A percentile compares a stretch with the other conserved stretches of the same genome.
Evolutionary conservation across 2,797 vertebrate genomes (phyloP).

Genomic region (Danionella dracula): DNA sequence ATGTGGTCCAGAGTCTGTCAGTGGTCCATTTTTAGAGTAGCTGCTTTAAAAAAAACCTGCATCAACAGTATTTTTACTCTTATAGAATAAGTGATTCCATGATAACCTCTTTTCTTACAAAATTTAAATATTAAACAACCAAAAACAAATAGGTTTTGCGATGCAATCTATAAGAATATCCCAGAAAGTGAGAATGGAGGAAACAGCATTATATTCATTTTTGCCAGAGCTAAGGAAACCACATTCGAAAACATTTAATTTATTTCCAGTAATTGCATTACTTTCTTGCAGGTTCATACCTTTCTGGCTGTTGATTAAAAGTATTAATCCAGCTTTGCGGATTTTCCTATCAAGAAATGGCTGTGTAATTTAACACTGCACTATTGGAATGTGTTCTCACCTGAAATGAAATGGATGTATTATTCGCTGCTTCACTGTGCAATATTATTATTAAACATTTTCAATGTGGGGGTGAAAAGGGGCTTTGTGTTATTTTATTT

Average conservation of each 20-base stretch:
- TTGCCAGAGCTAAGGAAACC: conserved; percentile 28
- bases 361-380: conserved; percentile 45
- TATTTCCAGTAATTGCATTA: conserved; percentile 59
- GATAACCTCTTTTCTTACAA: not conserved
- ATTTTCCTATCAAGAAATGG: conserved; percentile 48
- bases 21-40: not conserved
- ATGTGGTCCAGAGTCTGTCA: not conserved
- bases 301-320: conserved; percentile 54
- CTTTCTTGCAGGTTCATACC: conserved; percentile 53
- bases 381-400: conserved; percentile 26
- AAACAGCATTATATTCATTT: conserved; percentile 44
- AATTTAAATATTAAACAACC: conserved; percentile 51
- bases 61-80: too few species aligned
- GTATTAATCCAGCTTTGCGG: conserved; percentile 44
- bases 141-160: conserved; percentile 50
- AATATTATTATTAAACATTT: conserved; percentile 25
- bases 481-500: conserved; percentile 40
- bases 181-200: conserved; percentile 4
- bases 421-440: conserved; percentile 36
- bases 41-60: not conserved
- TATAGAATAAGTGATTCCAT: not conserved
- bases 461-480: conserved; percentile 28
- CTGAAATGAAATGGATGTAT: conserved; percentile 35
- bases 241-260: conserved; percentile 60
- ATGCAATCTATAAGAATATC: conserved; percentile 14